Evolutionary conservation across 2,113 vertebrate species (phyloP), one percentile per base, ranked within the genome.

Genomic region (Gobiocypris rarus): DNA sequence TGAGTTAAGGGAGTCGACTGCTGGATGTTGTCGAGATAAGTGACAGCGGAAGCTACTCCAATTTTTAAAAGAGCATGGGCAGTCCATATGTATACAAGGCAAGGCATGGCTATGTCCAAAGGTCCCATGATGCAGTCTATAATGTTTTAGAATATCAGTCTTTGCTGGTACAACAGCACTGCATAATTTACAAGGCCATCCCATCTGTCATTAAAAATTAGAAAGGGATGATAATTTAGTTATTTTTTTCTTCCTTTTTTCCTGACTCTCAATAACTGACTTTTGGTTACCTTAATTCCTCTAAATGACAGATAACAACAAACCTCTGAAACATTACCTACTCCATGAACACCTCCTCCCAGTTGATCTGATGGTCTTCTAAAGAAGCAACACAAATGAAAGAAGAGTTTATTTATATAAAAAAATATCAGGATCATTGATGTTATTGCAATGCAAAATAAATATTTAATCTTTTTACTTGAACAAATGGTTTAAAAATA

Each of bases 41-140:
- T 56, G 54, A 56, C 54, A 56, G 54, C 54, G 54, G 54, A 56
- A 3, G 54, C 84, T 82, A 71, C 74, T 41, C 84, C 34, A 69
- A 1, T 58, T 86, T 84, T 89, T 89, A 19, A 87, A 89, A 63
- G 84, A 74, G 45, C 84, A 89, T 41, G 82, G 88, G 58, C 86
- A 89, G 50, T 63, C 15, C 0, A 6, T 31, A 82, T 84, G n/a
- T 8, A 87, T 61, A 84, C 85, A 84, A 31, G 80, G 81, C 56
- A n/a, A n/a, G n/a, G n/a, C n/a, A n/a, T n/a, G n/a, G n/a, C n/a
- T n/a, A n/a, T n/a, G n/a, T n/a, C n/a, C n/a, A n/a, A n/a, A n/a
- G n/a, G n/a, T n/a, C 63, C 31, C 85, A 50, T 86, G 85, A 26
- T 86, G 71, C 26, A 82, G 67, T 84, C 82, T 83, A 69, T 86